Percentiles rank a stretch among this genome's conserved stretches.
phyloP scores from a whole-genome alignment of 2,888 invertebrate species.

The Drosophila fulvimacula region DNA sequence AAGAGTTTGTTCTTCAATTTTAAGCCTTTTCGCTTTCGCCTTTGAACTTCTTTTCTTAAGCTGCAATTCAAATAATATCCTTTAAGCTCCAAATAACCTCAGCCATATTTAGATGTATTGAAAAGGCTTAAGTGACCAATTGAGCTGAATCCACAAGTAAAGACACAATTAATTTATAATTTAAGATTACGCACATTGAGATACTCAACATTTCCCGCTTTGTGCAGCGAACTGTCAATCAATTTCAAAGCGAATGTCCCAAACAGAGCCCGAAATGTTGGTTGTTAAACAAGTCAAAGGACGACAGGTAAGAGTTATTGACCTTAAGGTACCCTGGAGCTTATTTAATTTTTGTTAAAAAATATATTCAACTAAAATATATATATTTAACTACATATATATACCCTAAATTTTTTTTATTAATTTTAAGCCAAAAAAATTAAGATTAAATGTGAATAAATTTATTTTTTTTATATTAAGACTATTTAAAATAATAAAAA shows the following conservation, averaged over 20 bases:
- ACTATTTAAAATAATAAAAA: too few relatives aligned
- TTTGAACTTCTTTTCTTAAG: neutral
- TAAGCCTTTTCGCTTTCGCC: neutral
- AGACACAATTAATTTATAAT: slow-evolving; percentile 10
- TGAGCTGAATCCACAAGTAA: neutral
- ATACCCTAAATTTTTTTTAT: too few relatives aligned
- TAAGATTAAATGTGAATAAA: neutral
- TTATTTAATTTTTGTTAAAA: neutral
- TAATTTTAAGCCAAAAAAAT: neutral
- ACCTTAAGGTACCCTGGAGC: neutral
- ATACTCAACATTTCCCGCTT: neutral
- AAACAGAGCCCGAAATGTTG: neutral
- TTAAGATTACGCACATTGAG: neutral
- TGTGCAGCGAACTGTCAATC: slow-evolving; percentile 9
- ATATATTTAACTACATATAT: too few relatives aligned
- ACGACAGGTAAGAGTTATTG: too few relatives aligned
- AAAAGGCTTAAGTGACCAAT: neutral
- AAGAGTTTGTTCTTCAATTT: neutral
- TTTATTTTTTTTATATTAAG: too few relatives aligned
- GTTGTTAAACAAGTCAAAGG: neutral
- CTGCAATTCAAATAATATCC: neutral
- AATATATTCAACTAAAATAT: neutral
- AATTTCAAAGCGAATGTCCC: slow-evolving; percentile 2
- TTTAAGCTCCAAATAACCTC: neutral
- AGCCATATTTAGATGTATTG: neutral